phyloP scores from a whole-genome alignment of 2,888 invertebrate species.

The Drosophila formosana region DNA sequence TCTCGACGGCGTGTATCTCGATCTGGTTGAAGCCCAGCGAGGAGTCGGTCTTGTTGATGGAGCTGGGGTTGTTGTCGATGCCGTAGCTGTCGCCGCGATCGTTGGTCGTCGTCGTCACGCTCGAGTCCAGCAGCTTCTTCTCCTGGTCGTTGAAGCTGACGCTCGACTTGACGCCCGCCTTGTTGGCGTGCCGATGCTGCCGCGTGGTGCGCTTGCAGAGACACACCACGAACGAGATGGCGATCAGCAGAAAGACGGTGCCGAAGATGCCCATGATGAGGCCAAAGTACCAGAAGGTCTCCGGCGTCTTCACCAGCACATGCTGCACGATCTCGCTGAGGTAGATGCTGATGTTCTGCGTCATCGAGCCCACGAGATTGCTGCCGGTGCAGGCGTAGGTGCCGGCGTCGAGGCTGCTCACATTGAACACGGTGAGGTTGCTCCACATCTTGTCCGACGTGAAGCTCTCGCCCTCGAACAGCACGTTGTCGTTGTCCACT shows the following conservation, averaged over 20 bases:
- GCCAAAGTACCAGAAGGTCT: slow-evolving; percentile 91
- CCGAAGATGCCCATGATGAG: slow-evolving; percentile 90
- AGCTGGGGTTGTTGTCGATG: slow-evolving; percentile 87
- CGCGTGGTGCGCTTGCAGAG: slow-evolving; percentile 86
- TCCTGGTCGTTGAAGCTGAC: slow-evolving; percentile 95
- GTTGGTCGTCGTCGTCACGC: slow-evolving; percentile 90
- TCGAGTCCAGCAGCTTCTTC: slow-evolving; percentile 93
- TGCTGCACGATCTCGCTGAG: slow-evolving; percentile 88
- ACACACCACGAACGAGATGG: slow-evolving; percentile 88
- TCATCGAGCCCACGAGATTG: slow-evolving; percentile 85
- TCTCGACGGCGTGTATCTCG: slow-evolving; percentile 87
- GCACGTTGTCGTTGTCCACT: slow-evolving; percentile 86
- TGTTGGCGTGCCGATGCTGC: slow-evolving; percentile 87
- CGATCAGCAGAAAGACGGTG: slow-evolving; percentile 87
- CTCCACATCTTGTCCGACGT: slow-evolving; percentile 88
- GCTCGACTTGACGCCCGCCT: slow-evolving; percentile 90
- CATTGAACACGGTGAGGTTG: slow-evolving; percentile 93
- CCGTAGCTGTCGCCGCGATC: slow-evolving; percentile 88
- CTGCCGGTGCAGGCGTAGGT: slow-evolving; percentile 90
- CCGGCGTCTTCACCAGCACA: slow-evolving; percentile 87
- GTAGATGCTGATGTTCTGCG: slow-evolving; percentile 87
- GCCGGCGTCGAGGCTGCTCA: slow-evolving; percentile 92
- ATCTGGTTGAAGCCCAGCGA: slow-evolving; percentile 87
- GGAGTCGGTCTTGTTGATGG: slow-evolving; percentile 85
- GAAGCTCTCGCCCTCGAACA: slow-evolving; percentile 85